Evolutionary conservation across 2,797 vertebrate species (phyloP).

Genomic region (Liasis olivaceus): DNA sequence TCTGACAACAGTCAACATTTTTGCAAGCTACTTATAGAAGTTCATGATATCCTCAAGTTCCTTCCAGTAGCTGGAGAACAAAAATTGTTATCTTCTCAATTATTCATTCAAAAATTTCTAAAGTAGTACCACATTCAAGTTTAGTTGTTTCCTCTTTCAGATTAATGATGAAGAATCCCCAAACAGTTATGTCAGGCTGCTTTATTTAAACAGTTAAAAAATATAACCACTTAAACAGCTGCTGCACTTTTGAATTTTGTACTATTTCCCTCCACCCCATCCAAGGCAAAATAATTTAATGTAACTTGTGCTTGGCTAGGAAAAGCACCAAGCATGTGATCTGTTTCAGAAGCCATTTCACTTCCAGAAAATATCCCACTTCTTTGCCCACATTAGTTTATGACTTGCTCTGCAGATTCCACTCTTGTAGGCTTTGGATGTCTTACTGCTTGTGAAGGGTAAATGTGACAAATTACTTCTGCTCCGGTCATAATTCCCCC

Average conservation of each 20-base stretch:
- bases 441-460: background rate
- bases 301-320: background rate
- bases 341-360: background rate
- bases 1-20: slow-evolving; percentile 13
- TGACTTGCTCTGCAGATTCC: background rate
- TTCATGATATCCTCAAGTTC: background rate
- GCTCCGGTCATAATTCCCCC: background rate
- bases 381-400: background rate
- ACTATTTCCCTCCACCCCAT: background rate
- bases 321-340: background rate
- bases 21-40: slow-evolving; percentile 35
- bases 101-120: slow-evolving; percentile 32
- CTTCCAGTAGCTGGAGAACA: slow-evolving; percentile 3
- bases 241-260: background rate
- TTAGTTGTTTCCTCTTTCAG: background rate
- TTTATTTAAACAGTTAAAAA: background rate
- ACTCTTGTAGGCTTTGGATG: background rate
- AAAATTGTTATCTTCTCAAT: slow-evolving; percentile 3
- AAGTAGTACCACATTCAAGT: background rate
- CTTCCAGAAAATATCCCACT: background rate
- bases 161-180: background rate
- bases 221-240: slow-evolving; percentile 15
- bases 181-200: background rate
- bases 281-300: background rate
- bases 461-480: background rate